phyloP scores from a whole-genome alignment of 1,140 invertebrate species.

The Lordiphosa collinella region DNA sequence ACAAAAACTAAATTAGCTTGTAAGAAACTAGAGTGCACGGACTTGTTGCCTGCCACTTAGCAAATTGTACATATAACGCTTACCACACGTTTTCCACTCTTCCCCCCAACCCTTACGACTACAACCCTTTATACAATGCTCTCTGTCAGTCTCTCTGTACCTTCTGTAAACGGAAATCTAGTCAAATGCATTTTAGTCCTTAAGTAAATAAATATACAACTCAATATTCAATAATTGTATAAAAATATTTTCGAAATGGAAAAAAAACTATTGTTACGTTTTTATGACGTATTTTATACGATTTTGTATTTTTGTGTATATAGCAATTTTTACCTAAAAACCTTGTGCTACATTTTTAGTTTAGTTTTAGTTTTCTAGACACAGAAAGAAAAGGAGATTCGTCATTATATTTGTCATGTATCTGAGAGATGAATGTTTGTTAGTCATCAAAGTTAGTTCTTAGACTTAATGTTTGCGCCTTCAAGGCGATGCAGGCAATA shows the following conservation, averaged over 20 bases:
- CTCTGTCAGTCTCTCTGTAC: slow-evolving; percentile 67
- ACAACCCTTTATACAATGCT: slow-evolving; percentile 15
- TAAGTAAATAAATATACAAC: slow-evolving; percentile 66
- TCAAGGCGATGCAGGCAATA: slow-evolving; percentile 49
- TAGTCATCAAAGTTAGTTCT: slow-evolving; percentile 50
- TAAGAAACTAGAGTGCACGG: slow-evolving; percentile 45
- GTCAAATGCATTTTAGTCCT: slow-evolving; percentile 45
- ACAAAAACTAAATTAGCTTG: slow-evolving; percentile 66
- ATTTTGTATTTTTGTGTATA: slow-evolving; percentile 70
- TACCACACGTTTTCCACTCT: slow-evolving; percentile 6
- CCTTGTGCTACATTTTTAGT: slow-evolving; percentile 19
- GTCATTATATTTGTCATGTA: slow-evolving; percentile 30
- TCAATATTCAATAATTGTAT: slow-evolving; percentile 60
- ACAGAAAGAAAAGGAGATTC: slow-evolving; percentile 20
- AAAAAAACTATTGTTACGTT: slow-evolving; percentile 62
- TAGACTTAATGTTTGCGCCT: slow-evolving; percentile 47
- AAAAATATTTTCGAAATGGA: slow-evolving; percentile 8
- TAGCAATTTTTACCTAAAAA: slow-evolving; percentile 61
- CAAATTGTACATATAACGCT: slow-evolving; percentile 16
- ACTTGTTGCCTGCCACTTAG: slow-evolving; percentile 29
- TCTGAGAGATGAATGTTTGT: slow-evolving; percentile 42
- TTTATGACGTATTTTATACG: slow-evolving; percentile 60
- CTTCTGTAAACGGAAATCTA: slow-evolving; percentile 60
- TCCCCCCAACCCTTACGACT: slow-evolving; percentile 10
- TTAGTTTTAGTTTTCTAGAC: slow-evolving; percentile 60